phyloP scores from a whole-genome alignment of 2,888 invertebrate species.

The Gnatocerus cornutus region DNA sequence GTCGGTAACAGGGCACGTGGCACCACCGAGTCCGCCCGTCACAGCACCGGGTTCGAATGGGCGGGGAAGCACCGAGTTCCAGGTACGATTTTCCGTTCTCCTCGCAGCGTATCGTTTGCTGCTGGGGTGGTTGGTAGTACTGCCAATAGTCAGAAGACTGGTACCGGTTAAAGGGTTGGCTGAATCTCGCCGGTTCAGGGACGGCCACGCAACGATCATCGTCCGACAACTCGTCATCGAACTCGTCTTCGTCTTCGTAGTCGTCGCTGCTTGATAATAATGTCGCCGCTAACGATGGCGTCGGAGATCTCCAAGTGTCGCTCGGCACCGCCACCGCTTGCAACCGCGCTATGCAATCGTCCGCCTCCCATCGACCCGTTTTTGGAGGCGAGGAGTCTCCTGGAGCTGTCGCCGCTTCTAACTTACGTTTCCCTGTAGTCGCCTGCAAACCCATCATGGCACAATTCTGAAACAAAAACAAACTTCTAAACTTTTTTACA shows the following conservation, averaged over 20 bases:
- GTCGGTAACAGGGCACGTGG: constrained; percentile 88
- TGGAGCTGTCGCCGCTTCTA: constrained; percentile 71
- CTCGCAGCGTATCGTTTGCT: constrained; percentile 88
- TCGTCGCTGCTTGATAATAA: constrained; percentile 59
- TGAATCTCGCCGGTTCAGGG: constrained; percentile 68
- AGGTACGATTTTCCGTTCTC: constrained; percentile 93
- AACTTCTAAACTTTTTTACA: not conserved
- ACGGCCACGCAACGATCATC: constrained; percentile 74
- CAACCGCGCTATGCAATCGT: constrained; percentile 78
- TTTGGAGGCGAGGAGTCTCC: constrained; percentile 73
- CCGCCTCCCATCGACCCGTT: constrained; percentile 74
- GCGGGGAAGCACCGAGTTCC: constrained; percentile 82
- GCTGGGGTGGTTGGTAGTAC: constrained; percentile 73
- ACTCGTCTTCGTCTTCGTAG: constrained; percentile 78
- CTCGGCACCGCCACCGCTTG: constrained; percentile 82
- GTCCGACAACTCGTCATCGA: constrained; percentile 75
- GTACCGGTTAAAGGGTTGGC: constrained; percentile 60
- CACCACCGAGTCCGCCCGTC: constrained; percentile 77
- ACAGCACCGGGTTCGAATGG: constrained; percentile 67
- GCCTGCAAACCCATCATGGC: constrained; percentile 86
- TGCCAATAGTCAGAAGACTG: constrained; percentile 70
- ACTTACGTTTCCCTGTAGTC: constrained; percentile 80
- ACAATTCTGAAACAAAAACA: constrained; percentile 72
- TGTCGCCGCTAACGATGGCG: constrained; percentile 69
- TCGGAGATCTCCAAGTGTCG: constrained; percentile 74